These are phyloP conservation scores for Scophthalmus maximus DNA, from an alignment of 2,113 vertebrate genomes.

Conservation along the genomic window DNA sequence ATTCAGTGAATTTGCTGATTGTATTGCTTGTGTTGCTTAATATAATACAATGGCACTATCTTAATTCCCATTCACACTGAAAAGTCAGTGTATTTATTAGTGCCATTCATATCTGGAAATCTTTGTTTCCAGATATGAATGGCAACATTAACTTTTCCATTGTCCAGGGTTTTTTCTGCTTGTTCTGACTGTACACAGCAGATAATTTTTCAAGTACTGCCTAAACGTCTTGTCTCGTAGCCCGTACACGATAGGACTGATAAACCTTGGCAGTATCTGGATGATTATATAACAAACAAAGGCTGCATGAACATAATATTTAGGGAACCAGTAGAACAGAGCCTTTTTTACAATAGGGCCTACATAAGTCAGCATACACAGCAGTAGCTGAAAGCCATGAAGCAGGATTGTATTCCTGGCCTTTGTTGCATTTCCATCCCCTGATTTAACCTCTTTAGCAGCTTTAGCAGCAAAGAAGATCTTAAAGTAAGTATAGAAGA, in stretches of 20 bases:
- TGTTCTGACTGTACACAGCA: conserved; percentile 8
- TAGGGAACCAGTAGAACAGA: conserved; percentile 29
- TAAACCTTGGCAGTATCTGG: conserved; percentile 68
- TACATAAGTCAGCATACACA: conserved; percentile 66
- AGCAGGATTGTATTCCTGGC: conserved; percentile 53
- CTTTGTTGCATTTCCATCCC: conserved; percentile 35
- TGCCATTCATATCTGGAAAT: no score
- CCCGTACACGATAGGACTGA: conserved; percentile 79
- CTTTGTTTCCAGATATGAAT: no score
- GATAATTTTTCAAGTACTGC: conserved; percentile 62
- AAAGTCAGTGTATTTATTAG: no score
- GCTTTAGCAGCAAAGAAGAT: conserved; percentile 58
- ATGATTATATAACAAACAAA: conserved; percentile 58
- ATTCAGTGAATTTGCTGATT: no score
- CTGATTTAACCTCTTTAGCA: conserved; percentile 33
- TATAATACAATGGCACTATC: no score
- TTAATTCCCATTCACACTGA: no score
- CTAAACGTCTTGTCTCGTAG: conserved; percentile 72
- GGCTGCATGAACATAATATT: rapidly evolving
- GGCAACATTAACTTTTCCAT: no score
- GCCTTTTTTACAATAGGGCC: not conserved
- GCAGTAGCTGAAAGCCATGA: conserved; percentile 54
- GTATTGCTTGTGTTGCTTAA: no score
- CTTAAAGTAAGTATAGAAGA: conserved; percentile 64
- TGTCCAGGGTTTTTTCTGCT: not conserved